Evolutionary conservation across 2,888 invertebrate genomes (phyloP).

Genomic region (Mimachlamys varia): DNA sequence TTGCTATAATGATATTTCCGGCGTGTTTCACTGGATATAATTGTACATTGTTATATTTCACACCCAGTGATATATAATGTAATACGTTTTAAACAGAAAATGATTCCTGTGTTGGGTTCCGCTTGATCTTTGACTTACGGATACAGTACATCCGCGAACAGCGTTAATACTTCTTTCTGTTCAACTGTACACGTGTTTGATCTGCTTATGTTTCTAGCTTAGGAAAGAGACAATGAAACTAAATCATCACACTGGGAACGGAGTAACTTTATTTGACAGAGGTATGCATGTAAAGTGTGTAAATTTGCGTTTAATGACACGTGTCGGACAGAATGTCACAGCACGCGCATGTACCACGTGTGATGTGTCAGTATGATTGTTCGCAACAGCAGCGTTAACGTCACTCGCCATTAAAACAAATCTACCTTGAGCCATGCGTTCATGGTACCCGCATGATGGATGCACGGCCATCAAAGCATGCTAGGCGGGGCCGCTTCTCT

Average conservation of each 20-base stretch:
- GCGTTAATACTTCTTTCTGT: background rate
- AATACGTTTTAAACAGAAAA: background rate
- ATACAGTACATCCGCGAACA: background rate
- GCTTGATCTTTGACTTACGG: background rate
- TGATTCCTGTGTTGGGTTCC: background rate
- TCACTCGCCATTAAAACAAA: background rate
- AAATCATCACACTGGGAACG: background rate
- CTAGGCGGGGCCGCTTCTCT: background rate
- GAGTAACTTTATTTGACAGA: background rate
- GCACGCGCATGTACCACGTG: background rate
- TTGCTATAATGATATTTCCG: background rate
- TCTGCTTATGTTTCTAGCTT: background rate
- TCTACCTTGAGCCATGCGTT: background rate
- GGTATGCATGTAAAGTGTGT: background rate
- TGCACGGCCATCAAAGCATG: background rate
- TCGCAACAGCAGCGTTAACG: background rate
- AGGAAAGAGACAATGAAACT: background rate
- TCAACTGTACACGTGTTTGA: background rate
- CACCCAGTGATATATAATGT: background rate
- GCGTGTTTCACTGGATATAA: background rate
- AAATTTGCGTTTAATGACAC: constrained; percentile 15
- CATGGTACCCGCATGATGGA: background rate
- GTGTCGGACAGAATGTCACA: background rate
- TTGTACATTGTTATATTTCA: background rate
- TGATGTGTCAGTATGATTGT: background rate